A percentile compares a stretch with the other conserved stretches of the same genome.
phyloP scores from a whole-genome alignment of 2,888 invertebrate genomes.

The Onthophagus sagittarius region DNA sequence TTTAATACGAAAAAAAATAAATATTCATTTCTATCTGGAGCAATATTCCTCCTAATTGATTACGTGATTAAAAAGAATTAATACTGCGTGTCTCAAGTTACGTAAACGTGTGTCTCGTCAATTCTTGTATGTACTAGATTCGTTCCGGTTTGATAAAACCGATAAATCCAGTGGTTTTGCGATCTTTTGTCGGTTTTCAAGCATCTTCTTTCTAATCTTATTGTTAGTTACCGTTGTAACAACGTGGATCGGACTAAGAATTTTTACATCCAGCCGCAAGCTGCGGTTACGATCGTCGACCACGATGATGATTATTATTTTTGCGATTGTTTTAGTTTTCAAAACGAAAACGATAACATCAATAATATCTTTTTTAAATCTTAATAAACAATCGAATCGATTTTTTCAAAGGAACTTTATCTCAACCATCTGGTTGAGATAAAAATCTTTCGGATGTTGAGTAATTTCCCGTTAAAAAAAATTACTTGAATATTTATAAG shows the following conservation, averaged over 20 bases:
- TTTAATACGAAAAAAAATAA: not conserved
- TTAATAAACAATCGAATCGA: too few species aligned
- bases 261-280: not conserved
- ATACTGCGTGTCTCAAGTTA: not conserved
- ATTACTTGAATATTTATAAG: not conserved
- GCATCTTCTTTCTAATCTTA: not conserved
- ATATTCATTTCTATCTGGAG: not conserved
- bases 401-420: too few species aligned
- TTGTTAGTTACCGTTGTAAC: not conserved
- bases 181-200: not conserved
- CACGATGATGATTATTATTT: not conserved
- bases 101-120: not conserved
- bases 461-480: not conserved
- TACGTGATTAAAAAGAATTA: not conserved
- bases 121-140: not conserved
- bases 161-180: not conserved
- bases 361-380: too few species aligned
- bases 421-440: not conserved
- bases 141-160: not conserved
- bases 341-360: too few species aligned
- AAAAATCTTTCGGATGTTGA: not conserved
- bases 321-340: not conserved
- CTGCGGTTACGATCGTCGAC: not conserved
- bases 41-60: not conserved
- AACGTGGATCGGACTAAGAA: not conserved